Evolutionary conservation across 1,140 invertebrate genomes (phyloP).

Genomic region (Ostrea denselamellosa): DNA sequence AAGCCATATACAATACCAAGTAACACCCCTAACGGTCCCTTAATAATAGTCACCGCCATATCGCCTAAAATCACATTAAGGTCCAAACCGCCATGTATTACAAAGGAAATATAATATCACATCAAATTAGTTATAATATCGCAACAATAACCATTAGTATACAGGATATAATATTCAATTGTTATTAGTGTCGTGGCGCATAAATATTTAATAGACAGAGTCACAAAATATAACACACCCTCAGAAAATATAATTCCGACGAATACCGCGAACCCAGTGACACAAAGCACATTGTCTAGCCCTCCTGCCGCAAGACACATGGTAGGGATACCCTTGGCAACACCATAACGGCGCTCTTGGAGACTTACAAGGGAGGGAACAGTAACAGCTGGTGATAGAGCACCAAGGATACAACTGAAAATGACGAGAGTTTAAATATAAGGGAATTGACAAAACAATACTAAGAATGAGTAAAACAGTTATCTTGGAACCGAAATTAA

Average conservation of each 20-base stretch:
- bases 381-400: constrained; percentile 91
- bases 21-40: constrained; percentile 70
- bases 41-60: constrained; percentile 69
- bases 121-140: background rate
- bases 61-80: constrained; percentile 61
- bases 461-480: background rate
- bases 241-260: constrained; percentile 71
- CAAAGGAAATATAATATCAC: background rate
- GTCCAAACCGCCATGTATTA: background rate
- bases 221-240: constrained; percentile 56
- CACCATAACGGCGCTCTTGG: constrained; percentile 90
- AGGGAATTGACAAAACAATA: background rate
- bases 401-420: constrained; percentile 60
- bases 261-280: constrained; percentile 88
- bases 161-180: background rate
- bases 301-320: constrained; percentile 93
- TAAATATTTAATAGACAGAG: background rate
- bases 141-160: background rate
- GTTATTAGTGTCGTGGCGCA: background rate
- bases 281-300: constrained; percentile 89
- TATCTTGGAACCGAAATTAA: background rate
- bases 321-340: constrained; percentile 95
- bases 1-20: constrained; percentile 69
- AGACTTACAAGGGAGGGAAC: constrained; percentile 93
- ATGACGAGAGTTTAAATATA: no score